Evolutionary conservation across 2,888 invertebrate species (phyloP), one percentile per base, ranked within the genome.

Genomic region (Rhingia rostrata): DNA sequence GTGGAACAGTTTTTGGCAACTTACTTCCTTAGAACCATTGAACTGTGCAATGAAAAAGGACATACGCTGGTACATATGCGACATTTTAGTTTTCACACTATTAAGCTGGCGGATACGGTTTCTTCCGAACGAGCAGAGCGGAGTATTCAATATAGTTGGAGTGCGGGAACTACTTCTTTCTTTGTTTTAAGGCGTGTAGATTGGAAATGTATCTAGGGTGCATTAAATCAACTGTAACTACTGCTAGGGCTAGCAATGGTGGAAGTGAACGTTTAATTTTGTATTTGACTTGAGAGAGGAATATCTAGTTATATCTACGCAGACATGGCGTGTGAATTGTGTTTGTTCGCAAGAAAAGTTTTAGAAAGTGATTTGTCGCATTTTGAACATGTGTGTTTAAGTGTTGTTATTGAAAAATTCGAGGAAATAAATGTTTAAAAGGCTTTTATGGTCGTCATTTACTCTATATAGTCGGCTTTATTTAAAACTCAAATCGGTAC

Each of bases 31-130:
- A 63, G 69, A 78, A 63, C 69, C 81, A 63, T 58, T 77, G 66
- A 66, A 35, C 56, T 60, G 81, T 58, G 66, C 43, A 5, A 45
- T 39, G 10, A 47, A 4, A 7, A 14, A 47, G 9, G 37, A 49
- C 70, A 54, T 56, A 66, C 37, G 9, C n/a, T 30, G 47, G 32
- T 51, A 84, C 64, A 79, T 70, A 80, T 80, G 79, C 74, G 84
- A 66, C 79, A 75, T 80, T 84, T 80, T 80, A 80, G 80, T 84
- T 80, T 84, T 84, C 84, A 69, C 84, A 84, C 84, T 84, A 80
- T 80, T 80, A 75, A 80, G 69, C 80, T 64, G 51, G 83, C 45
- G 69, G n/a, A 63, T 63, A 63, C 39, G 37, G 6, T 43, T 61
- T 49, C 4, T 6, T 33, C 4, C 39, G n/a, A 37, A 4, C 9